Evolutionary conservation across 2,113 vertebrate species (phyloP).

Genomic region (Muntiacus reevesi): DNA sequence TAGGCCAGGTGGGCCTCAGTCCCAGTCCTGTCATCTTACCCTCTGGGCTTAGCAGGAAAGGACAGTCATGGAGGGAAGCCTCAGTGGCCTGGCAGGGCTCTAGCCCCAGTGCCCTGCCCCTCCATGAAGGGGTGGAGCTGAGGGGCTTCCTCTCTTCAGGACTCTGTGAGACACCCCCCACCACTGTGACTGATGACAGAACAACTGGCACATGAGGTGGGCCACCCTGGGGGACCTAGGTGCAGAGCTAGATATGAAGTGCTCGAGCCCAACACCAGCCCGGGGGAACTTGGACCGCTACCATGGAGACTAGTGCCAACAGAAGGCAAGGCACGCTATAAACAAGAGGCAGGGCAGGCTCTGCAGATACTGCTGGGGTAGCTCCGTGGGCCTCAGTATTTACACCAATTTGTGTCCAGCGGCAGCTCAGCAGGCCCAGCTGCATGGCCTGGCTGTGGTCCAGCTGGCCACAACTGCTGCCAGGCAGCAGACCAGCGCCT

Average conservation of each 20-base stretch:
- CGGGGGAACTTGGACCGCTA: slow-evolving; percentile 56
- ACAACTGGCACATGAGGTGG: background rate
- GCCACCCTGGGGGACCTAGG: background rate
- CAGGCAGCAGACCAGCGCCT: slow-evolving; percentile 91
- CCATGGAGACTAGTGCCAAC: slow-evolving; percentile 94
- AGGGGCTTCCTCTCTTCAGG: background rate
- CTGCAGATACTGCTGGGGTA: slow-evolving; percentile 95
- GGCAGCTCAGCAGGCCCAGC: slow-evolving; percentile 93
- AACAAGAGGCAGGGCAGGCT: slow-evolving; percentile 96
- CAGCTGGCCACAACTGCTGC: slow-evolving; percentile 97
- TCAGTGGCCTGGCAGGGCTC: background rate
- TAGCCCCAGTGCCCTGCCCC: background rate
- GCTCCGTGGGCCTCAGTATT: slow-evolving; percentile 95
- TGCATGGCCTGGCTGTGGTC: slow-evolving; percentile 94
- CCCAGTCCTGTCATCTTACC: background rate
- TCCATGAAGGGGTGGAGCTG: background rate
- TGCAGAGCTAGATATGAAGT: background rate
- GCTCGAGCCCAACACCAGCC: slow-evolving; percentile 59
- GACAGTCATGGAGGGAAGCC: background rate
- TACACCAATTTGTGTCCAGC: slow-evolving; percentile 97
- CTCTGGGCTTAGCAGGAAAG: background rate
- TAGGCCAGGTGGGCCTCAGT: background rate
- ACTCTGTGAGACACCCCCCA: slow-evolving; percentile 64
- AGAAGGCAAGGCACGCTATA: slow-evolving; percentile 89
- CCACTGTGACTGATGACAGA: slow-evolving; percentile 25